These are phyloP conservation scores for Autographa gamma DNA, from an alignment of 2,888 invertebrate species.

Conservation along the genomic window DNA sequence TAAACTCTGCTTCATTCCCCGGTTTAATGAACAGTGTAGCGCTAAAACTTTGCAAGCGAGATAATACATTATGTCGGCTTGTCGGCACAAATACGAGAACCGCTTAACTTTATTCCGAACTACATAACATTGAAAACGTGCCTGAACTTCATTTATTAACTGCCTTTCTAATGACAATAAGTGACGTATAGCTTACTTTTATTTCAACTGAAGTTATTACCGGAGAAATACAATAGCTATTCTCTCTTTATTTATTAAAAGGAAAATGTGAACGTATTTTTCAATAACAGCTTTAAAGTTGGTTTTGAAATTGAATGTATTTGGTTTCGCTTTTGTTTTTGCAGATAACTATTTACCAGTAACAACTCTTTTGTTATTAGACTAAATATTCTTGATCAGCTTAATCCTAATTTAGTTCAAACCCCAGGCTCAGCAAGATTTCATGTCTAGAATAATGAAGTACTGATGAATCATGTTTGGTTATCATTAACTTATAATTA, in stretches of 20 bases:
- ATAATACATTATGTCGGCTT: slow-evolving; percentile 70
- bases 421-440: slow-evolving; percentile 51
- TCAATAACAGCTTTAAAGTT: not conserved
- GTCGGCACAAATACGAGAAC: slow-evolving; percentile 68
- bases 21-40: slow-evolving; percentile 69
- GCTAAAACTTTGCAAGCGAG: slow-evolving; percentile 68
- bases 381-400: slow-evolving; percentile 67
- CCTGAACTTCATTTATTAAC: slow-evolving; percentile 51
- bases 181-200: slow-evolving; percentile 11
- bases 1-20: slow-evolving; percentile 65
- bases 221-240: not conserved
- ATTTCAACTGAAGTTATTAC: not conserved
- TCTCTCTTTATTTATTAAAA: not conserved
- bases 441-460: slow-evolving; percentile 55
- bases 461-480: slow-evolving; percentile 65
- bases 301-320: slow-evolving; percentile 4
- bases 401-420: slow-evolving; percentile 67
- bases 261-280: slow-evolving; percentile 12
- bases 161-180: slow-evolving; percentile 34
- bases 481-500: slow-evolving; percentile 72
- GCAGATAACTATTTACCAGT: slow-evolving; percentile 22
- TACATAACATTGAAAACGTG: slow-evolving; percentile 52
- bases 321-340: slow-evolving; percentile 19
- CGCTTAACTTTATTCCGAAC: slow-evolving; percentile 60
- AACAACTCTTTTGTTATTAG: slow-evolving; percentile 39